phyloP scores from a whole-genome alignment of 2,797 vertebrate genomes.

The Enteromius thamalakanensis region DNA sequence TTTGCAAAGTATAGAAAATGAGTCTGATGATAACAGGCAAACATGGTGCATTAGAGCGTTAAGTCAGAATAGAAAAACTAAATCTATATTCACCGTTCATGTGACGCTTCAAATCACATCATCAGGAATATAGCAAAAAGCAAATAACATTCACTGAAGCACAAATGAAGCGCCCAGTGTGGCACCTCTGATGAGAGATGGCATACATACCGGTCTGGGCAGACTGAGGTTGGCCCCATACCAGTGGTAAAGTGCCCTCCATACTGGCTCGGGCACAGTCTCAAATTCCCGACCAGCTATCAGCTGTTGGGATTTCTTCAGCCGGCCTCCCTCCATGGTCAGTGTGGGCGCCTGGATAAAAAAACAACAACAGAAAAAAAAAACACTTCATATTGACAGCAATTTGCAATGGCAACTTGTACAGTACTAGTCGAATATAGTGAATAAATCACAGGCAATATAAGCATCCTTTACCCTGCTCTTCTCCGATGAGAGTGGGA shows the following conservation, averaged over 20 bases:
- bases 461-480: neutral
- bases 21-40: neutral
- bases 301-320: slow-evolving; percentile 85
- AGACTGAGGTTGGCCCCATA: slow-evolving; percentile 96
- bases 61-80: neutral
- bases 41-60: neutral
- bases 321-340: slow-evolving; percentile 93
- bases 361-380: neutral
- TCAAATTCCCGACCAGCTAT: slow-evolving; percentile 87
- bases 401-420: slow-evolving; percentile 6
- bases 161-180: neutral
- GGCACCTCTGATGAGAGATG: neutral
- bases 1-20: neutral
- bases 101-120: neutral
- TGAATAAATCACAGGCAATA: neutral
- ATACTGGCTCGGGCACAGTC: slow-evolving; percentile 95
- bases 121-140: neutral
- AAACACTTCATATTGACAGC: neutral
- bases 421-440: neutral
- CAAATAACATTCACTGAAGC: neutral
- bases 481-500: neutral
- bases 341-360: slow-evolving; percentile 87
- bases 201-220: slow-evolving; percentile 90
- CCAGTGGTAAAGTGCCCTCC: slow-evolving; percentile 98
- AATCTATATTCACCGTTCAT: neutral